These are phyloP conservation scores for Sarcophaga carnaria DNA, from an alignment of 2,888 invertebrate species.

Conservation along the genomic window DNA sequence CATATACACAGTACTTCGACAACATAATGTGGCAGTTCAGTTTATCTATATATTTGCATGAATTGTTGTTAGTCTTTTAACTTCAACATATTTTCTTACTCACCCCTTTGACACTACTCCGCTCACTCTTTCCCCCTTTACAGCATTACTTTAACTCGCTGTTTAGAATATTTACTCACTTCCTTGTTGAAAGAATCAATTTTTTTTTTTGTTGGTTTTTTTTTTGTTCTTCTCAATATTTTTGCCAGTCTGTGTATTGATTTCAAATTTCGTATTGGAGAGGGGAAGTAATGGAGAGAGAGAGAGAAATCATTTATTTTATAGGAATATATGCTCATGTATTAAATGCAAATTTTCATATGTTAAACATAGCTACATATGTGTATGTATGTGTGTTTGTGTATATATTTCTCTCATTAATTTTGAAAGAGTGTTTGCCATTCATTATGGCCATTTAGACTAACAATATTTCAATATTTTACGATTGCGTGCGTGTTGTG, in stretches of 20 bases:
- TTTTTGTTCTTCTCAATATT: constrained; percentile 1
- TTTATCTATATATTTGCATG: constrained; percentile 67
- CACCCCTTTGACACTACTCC: no score
- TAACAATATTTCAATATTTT: constrained; percentile 33
- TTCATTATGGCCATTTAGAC: constrained; percentile 56
- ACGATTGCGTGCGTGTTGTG: constrained; percentile 40
- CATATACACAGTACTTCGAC: not conserved
- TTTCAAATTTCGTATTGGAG: not conserved
- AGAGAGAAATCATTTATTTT: constrained; percentile 33
- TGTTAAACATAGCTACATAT: constrained; percentile 15
- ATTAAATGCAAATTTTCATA: constrained; percentile 66
- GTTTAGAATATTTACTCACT: not conserved
- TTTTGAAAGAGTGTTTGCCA: constrained; percentile 24
- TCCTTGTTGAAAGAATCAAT: constrained; percentile 37
- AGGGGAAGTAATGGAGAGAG: not conserved
- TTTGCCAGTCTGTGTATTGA: constrained; percentile 26
- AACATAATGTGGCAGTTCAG: constrained; percentile 27
- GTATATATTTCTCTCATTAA: not conserved
- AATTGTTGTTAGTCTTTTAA: constrained; percentile 40
- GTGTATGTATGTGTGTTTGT: not conserved
- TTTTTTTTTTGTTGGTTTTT: constrained; percentile 22
- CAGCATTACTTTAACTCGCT: not conserved
- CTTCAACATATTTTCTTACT: not conserved
- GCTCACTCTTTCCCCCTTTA: no score
- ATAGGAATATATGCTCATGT: constrained; percentile 38